Evolutionary conservation across 2,888 invertebrate genomes (phyloP).

Genomic region (Nudaria mundana): DNA sequence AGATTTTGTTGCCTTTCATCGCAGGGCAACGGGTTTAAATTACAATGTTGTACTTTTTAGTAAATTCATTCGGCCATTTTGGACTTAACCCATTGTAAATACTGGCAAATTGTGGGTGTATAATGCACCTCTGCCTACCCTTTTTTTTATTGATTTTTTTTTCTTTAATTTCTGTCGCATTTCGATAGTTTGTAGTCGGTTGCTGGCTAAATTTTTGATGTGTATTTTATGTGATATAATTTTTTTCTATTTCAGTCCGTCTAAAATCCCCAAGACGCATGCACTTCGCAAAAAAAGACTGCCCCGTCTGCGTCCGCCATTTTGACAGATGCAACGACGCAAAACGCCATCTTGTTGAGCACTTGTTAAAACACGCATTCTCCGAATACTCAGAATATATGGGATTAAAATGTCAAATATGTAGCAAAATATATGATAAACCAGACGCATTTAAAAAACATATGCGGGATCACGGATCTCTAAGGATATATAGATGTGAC

Average conservation of each 20-base stretch:
- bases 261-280: neutral
- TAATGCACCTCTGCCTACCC: too few species aligned
- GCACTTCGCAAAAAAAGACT: constrained; percentile 15
- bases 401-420: constrained; percentile 45
- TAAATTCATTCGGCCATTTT: too few species aligned
- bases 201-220: too few species aligned
- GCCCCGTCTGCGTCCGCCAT: constrained; percentile 35
- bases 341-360: constrained; percentile 58
- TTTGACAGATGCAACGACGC: constrained; percentile 43
- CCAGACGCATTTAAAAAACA: constrained; percentile 49
- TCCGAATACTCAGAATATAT: constrained; percentile 1
- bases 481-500: constrained; percentile 56
- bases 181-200: too few species aligned
- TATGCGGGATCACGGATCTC: constrained; percentile 52
- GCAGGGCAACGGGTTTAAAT: too few species aligned
- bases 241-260: constrained; percentile 14
- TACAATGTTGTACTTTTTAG: too few species aligned
- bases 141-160: too few species aligned
- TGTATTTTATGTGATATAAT: too few species aligned
- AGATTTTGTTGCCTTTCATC: too few species aligned
- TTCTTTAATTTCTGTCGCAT: too few species aligned
- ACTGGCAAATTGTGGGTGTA: too few species aligned
- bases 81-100: too few species aligned
- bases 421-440: constrained; percentile 13
- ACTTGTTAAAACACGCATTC: constrained; percentile 50